Base-by-base conservation (phyloP, 2,888 invertebrate species). In the Spisula solida region DNA sequence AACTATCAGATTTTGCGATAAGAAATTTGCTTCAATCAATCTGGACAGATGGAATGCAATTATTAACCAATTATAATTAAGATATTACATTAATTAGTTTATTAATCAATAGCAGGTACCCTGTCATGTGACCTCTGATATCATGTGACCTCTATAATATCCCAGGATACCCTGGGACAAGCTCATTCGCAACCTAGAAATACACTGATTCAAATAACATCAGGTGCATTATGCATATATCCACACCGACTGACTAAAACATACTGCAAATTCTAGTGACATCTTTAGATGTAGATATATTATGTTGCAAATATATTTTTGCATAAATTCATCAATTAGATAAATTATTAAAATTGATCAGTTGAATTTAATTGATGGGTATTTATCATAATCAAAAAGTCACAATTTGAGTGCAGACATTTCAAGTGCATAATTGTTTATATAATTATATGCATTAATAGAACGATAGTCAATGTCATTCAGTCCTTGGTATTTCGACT, bases 31-130 rank as follows among this genome's bases (percentile, higher is more conserved):
- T 66, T 25, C 25, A 10, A 66, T 66, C 60, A 66, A 66, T 66
- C 8, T 2, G 4, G 60, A 66, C 60, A 66, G 60, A 66, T 66
- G 60, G 60, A 66, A 66, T 66, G 60, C 12, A 66, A 12, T 66
- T 25, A 66, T 66, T 66, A 25, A 66, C 60, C 60, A 66, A 66
- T 66, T 25, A 66, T 66, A 25, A 66, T 66, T 66, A 66, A 66
- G 60, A 25, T 66, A 66, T 20, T 12, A 20, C 20, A 66, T 66
- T 66, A 66, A 66, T n/a, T 10, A 66, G 25, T 6, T 25, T 5
- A 66, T 66, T 66, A 66, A 66, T 66, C 60, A 66, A 66, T 66
- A 66, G n/a, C 60, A 66, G 25, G 60, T 25, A 25, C 60, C 60
- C 25, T 25, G 6, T 8, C 41, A 41, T 66, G 60, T 66, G 60